Evolutionary conservation across 1,140 invertebrate species (phyloP), one percentile per base, ranked within the genome.

Genomic region (Dendrolimus punctatus): DNA sequence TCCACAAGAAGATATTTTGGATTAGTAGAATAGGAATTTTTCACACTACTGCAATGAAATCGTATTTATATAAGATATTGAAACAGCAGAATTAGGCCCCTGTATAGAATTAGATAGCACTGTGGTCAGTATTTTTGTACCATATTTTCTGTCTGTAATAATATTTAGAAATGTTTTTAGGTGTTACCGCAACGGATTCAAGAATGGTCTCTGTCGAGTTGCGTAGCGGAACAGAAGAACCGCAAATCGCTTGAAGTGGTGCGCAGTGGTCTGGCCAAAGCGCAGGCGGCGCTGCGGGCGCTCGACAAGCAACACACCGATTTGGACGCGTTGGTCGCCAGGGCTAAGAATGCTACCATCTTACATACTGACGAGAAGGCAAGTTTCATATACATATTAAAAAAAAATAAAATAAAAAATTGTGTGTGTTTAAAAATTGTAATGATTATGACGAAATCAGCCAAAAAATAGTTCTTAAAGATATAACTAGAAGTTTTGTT

Each of bases 131-230:
- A 8, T n/a, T 4, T 41, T 40, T 45, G 5, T 43, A 8, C n/a
- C 8, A 23, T 23, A 44, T 44, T 8, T n/a, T 6, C 6, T 44
- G 6, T 44, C 10, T 46, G 5, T 46, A 6, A 46, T 46, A 7
- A 10, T 23, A 23, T 46, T 9, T 23, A 10, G 10, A 10, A n/a
- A 46, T 56, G 49, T 46, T 46, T n/a, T 5, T 78, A 94, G 89
- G 92, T 96, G 5, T 76, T 99, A 9, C 97, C 97, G 0, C 94
- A 95, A 66, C 89, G 97, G n/a, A 94, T 99, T 55, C 95, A 97
- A 78, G 96, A 99, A 71, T 98, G 97, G 96, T 93, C 94, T 40
- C 88, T 95, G n/a, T 94, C 94, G n/a, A 91, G 92, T 0, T 96
- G 95, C 73, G 89, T 92, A 40, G 96, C 97, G 0, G 97, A 98